A percentile compares a stretch with the other conserved stretches of the same genome.
These are phyloP conservation scores for Chromoteleia sp. DNA, from an alignment of 2,888 invertebrate genomes.

Conservation along the genomic window DNA sequence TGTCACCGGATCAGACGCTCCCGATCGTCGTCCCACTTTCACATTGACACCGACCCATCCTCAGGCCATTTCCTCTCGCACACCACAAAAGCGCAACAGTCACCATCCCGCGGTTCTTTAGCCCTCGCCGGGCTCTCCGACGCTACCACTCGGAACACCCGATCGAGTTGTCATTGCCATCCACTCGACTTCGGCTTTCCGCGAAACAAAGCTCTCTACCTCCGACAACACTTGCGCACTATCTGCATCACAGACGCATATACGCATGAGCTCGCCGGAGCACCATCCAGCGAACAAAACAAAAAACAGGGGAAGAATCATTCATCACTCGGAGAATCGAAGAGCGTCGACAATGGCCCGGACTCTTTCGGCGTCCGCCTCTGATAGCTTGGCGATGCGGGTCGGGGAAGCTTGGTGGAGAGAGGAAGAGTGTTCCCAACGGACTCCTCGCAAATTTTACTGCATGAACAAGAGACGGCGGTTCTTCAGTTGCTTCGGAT, in stretches of 20 bases:
- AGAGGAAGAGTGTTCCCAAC: slow-evolving; percentile 7
- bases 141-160: slow-evolving; percentile 22
- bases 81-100: slow-evolving; percentile 24
- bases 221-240: slow-evolving; percentile 63
- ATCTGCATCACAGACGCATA: slow-evolving; percentile 47
- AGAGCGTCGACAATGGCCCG: too few relatives aligned
- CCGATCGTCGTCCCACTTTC: neutral
- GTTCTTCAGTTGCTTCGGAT: slow-evolving; percentile 1
- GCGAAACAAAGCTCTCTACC: too few relatives aligned
- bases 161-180: slow-evolving; percentile 32
- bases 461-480: neutral
- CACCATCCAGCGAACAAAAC: slow-evolving; percentile 21
- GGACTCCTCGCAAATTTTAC: slow-evolving; percentile 10
- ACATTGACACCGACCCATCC: slow-evolving; percentile 45
- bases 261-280: slow-evolving; percentile 48
- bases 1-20: slow-evolving; percentile 4
- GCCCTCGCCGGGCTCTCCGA: slow-evolving; percentile 17
- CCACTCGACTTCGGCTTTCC: slow-evolving; percentile 22
- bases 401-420: neutral
- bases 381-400: too few relatives aligned
- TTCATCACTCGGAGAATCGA: slow-evolving; percentile 24
- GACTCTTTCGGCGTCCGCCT: too few relatives aligned
- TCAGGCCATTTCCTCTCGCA: too few relatives aligned
- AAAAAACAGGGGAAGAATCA: slow-evolving; percentile 22
- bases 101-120: too few relatives aligned